phyloP scores from a whole-genome alignment of 1,140 invertebrate species.

The Drosophila seguyi region DNA sequence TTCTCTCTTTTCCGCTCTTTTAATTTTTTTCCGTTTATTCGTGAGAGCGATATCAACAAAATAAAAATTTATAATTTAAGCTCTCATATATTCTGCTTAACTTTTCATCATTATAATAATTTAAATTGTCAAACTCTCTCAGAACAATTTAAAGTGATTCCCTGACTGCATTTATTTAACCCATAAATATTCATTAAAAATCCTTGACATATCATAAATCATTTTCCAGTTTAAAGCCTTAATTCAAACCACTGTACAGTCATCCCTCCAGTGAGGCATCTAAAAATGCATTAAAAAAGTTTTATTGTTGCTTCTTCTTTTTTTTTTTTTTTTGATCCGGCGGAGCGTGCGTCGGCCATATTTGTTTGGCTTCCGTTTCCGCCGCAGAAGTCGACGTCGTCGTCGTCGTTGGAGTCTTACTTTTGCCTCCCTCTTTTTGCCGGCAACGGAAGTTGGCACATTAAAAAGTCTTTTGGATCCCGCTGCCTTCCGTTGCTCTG shows the following conservation, averaged over 20 bases:
- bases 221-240: not conserved
- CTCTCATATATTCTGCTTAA: not conserved
- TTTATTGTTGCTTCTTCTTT: conserved; percentile 59
- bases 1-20: not conserved
- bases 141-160: not conserved
- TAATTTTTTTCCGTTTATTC: too few relatives aligned
- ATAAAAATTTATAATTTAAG: too few relatives aligned
- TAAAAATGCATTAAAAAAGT: conserved; percentile 76
- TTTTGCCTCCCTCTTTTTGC: conserved; percentile 13
- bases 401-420: conserved; percentile 25
- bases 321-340: conserved; percentile 46
- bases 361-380: conserved; percentile 80
- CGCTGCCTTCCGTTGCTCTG: conserved; percentile 18
- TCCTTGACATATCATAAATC: conserved; percentile 16
- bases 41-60: too few relatives aligned
- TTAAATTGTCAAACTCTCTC: not conserved
- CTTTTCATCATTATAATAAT: not conserved
- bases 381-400: conserved; percentile 34
- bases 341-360: conserved; percentile 62
- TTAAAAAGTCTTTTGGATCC: conserved; percentile 59
- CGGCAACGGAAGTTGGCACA: conserved; percentile 67
- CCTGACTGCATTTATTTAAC: conserved; percentile 1
- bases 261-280: conserved; percentile 27
- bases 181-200: conserved; percentile 18
- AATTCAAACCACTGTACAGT: conserved; percentile 31